phyloP scores from a whole-genome alignment of 2,113 vertebrate genomes.

The Rhizomys pruinosus region DNA sequence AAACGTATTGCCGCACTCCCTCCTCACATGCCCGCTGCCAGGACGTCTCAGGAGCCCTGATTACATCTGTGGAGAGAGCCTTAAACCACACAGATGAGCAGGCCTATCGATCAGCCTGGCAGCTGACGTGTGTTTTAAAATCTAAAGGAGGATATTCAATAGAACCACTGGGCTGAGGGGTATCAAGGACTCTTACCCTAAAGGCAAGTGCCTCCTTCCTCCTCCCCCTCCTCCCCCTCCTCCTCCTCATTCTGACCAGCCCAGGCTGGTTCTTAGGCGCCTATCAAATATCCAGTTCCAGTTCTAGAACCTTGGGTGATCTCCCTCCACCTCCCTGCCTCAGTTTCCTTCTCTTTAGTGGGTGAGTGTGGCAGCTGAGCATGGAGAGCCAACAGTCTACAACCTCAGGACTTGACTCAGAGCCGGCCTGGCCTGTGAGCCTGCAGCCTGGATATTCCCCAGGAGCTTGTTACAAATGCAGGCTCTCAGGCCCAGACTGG shows the following conservation, averaged over 20 bases:
- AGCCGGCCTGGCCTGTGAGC: neutral
- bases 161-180: neutral
- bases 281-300: neutral
- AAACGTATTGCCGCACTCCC: conserved; percentile 72
- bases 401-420: neutral
- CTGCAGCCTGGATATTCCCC: fast-evolving
- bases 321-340: neutral
- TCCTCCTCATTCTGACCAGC: no score
- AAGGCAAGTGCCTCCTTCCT: neutral
- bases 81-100: conserved; percentile 76
- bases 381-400: fast-evolving
- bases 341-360: neutral
- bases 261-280: neutral
- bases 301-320: neutral
- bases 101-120: conserved; percentile 80
- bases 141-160: neutral
- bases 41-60: conserved; percentile 79
- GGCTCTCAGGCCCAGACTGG: conserved; percentile 14
- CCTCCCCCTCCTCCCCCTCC: no score
- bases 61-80: conserved; percentile 81
- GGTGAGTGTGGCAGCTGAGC: fast-evolving
- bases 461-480: conserved; percentile 1
- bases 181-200: neutral
- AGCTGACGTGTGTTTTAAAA: conserved; percentile 64
- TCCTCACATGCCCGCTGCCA: conserved; percentile 78